These are phyloP conservation scores for Campoletis raptor DNA, from an alignment of 2,888 invertebrate species.

Conservation along the genomic window DNA sequence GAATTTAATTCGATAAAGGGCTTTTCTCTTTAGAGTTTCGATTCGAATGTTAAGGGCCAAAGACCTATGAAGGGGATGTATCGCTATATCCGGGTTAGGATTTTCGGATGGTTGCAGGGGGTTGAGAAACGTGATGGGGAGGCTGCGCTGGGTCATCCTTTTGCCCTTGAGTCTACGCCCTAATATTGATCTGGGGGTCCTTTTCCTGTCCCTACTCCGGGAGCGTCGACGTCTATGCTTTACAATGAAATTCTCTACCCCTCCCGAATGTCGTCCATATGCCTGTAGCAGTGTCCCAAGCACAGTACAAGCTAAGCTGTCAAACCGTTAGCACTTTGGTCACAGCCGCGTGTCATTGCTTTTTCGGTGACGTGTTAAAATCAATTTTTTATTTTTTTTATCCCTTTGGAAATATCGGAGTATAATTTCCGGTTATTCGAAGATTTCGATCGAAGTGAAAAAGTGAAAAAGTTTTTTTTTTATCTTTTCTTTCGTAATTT, in stretches of 20 bases:
- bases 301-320: conserved; percentile 81
- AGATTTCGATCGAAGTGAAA: not conserved
- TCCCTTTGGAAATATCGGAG: not conserved
- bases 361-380: conserved; percentile 41
- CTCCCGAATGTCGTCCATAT: conserved; percentile 77
- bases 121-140: conserved; percentile 41
- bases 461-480: not conserved
- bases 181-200: conserved; percentile 81
- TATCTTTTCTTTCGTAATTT: not conserved
- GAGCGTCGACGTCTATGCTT: conserved; percentile 38
- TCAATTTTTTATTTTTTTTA: not conserved
- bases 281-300: conserved; percentile 72
- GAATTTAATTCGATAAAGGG: conserved; percentile 26
- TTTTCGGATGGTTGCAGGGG: not conserved
- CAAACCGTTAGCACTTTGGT: conserved; percentile 79
- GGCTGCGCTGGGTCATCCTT: conserved; percentile 75
- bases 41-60: too few relatives aligned
- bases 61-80: conserved; percentile 17
- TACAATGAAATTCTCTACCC: conserved; percentile 58
- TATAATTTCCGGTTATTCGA: not conserved
- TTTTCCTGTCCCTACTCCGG: conserved; percentile 74
- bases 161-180: conserved; percentile 82
- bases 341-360: conserved; percentile 59
- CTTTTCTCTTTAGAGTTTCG: not conserved
- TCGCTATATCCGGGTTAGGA: conserved; percentile 29